Base-by-base conservation (phyloP, 2,113 vertebrate species). In the Platysteira castanea region DNA sequence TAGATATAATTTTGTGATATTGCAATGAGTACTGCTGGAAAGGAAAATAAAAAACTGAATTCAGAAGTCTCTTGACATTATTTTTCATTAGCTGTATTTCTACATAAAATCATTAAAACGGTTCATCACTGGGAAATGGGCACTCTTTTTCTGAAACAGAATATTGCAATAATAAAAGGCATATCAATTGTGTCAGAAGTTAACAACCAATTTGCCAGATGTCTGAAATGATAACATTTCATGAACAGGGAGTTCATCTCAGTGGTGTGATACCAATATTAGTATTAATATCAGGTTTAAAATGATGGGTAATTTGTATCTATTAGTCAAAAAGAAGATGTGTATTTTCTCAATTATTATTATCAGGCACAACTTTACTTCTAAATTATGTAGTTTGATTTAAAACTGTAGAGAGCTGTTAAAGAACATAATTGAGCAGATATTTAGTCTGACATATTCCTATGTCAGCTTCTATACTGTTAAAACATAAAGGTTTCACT, bases 191-290 rank as follows among this genome's bases (percentile, higher is more conserved):
- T 93, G 65, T 95, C 93, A 97, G 95, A 97, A 96, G 95, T 97
- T 97, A 98, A 96, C 93, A 96, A 94, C 90, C 90, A 97, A 97
- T 97, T 97, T 98, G 91, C 92, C 94, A 97, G 88, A 97, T 97
- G 74, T 81, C 86, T 97, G 60, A 80, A 96, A 70, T 71, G 97
- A 97, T 96, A 96, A 95, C 94, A 76, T 71, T 96, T 97, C 86
- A 91, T 84, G 77, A 96, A 59, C 42, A n/a, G 27, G 46, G 80
- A 97, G 84, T 95, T 97, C 89, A 92, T 95, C 93, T 96, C 91
- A 49, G 79, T 92, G 79, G 67, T 89, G 92, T 92, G 91, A 96
- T 95, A 90, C 49, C 78, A 76, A 71, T 90, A 96, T 97, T 95
- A 96, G 39, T 96, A 97, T 96, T 97, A 97, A 85, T 91, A 96